A percentile compares a stretch with the other conserved stretches of the same genome.
These are phyloP conservation scores for Acronicta psi DNA, from an alignment of 2,888 invertebrate species.

Conservation along the genomic window DNA sequence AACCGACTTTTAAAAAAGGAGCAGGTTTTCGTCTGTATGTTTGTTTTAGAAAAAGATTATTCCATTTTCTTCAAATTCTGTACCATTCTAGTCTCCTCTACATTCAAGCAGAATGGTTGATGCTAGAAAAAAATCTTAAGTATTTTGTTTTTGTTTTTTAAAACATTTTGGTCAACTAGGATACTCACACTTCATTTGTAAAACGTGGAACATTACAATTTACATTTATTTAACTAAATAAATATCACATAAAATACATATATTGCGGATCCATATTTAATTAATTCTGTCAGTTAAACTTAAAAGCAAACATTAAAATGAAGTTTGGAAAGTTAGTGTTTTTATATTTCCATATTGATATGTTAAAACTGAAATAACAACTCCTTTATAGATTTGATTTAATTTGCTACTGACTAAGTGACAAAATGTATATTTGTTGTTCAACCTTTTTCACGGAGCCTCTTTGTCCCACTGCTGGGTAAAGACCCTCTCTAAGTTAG, in stretches of 20 bases:
- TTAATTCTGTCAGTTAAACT: conserved; percentile 12
- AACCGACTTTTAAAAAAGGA: no score
- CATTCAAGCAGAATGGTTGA: no score
- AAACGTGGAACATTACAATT: background rate
- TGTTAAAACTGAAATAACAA: conserved; percentile 6
- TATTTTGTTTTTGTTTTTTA: no score
- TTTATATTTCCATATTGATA: conserved; percentile 19
- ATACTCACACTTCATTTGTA: no score
- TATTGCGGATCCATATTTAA: conserved; percentile 5
- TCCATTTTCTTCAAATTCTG: no score
- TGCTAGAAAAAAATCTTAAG: no score
- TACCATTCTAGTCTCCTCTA: no score
- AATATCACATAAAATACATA: conserved; percentile 14
- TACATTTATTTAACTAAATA: background rate
- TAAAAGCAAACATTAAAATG: conserved; percentile 33
- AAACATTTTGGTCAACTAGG: background rate
- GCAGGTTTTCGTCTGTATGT: no score
- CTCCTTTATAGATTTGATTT: conserved; percentile 3
- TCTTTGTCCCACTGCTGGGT: no score
- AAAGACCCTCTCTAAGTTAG: no score
- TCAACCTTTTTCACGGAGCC: no score
- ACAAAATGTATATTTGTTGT: conserved; percentile 32
- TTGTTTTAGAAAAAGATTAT: no score
- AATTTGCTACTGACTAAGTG: conserved; percentile 4
- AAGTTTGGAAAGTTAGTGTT: conserved; percentile 16